Percentiles rank a stretch among this genome's conserved stretches.
Evolutionary conservation across 1,140 invertebrate species (phyloP).

Genomic region (Theocolax elegans): DNA sequence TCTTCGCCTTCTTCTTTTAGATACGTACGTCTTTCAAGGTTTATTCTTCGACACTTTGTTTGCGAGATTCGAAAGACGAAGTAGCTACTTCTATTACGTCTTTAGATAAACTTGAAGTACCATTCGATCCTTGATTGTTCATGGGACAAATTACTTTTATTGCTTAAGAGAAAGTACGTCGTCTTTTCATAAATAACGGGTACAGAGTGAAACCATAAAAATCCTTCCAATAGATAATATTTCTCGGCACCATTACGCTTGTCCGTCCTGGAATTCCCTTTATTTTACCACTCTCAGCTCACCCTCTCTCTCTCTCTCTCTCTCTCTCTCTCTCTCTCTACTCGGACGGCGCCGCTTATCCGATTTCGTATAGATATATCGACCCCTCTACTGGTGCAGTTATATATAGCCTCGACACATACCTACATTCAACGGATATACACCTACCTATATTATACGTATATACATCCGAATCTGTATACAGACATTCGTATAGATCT

Average conservation of each 20-base stretch:
- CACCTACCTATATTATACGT: slow-evolving; percentile 6
- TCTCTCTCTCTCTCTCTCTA: neutral
- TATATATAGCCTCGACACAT: no score
- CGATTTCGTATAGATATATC: neutral
- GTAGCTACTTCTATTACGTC: slow-evolving; percentile 3
- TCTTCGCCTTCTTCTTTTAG: neutral
- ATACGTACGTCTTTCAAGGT: slow-evolving; percentile 5
- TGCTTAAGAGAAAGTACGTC: slow-evolving; percentile 28
- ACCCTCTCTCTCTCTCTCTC: neutral
- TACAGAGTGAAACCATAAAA: slow-evolving; percentile 36
- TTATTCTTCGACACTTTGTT: slow-evolving; percentile 42
- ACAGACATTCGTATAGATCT: neutral
- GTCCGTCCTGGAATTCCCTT: slow-evolving; percentile 31
- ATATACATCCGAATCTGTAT: neutral
- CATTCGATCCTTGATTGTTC: no score
- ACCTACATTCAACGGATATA: no score
- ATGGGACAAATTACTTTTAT: slow-evolving; percentile 30
- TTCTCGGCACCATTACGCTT: slow-evolving; percentile 34
- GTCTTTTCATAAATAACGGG: slow-evolving; percentile 30
- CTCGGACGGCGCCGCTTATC: neutral
- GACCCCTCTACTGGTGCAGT: no score
- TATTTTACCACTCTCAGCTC: slow-evolving; percentile 12
- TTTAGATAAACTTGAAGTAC: no score
- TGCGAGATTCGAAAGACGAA: slow-evolving; percentile 23
- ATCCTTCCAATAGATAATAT: slow-evolving; percentile 40